phyloP scores from a whole-genome alignment of 2,113 vertebrate genomes.

The Uropsilus gracilis region DNA sequence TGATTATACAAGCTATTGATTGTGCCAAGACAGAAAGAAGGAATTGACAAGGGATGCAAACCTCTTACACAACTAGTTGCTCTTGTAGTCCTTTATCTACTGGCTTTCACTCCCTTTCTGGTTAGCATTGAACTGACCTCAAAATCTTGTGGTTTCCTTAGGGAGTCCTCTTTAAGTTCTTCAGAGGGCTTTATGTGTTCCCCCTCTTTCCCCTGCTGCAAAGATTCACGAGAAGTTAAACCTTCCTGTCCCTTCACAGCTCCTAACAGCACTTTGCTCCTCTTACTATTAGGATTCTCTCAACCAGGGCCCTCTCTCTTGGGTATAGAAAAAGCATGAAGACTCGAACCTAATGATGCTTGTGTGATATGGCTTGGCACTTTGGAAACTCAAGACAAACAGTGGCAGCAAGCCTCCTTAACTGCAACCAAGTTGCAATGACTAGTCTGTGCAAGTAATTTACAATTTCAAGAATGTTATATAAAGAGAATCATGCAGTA shows the following conservation, averaged over 20 bases:
- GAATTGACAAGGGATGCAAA: not conserved
- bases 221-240: not conserved
- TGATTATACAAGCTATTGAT: not conserved
- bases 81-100: not conserved
- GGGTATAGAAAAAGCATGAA: not conserved
- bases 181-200: not conserved
- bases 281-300: not conserved
- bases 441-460: not conserved
- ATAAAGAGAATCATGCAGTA: not conserved
- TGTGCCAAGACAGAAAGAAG: not conserved
- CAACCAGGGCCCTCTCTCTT: not conserved
- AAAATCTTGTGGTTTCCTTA: not conserved
- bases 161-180: not conserved
- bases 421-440: not conserved
- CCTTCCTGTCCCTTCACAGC: not conserved
- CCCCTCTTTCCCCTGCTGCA: not conserved
- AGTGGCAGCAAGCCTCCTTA: fast-evolving
- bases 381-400: not conserved
- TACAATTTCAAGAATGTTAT: not conserved
- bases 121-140: not conserved
- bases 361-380: not conserved
- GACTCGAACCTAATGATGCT: not conserved
- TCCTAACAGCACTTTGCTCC: not conserved
- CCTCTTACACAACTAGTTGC: not conserved
- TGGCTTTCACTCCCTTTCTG: not conserved